These are phyloP conservation scores for Trissolcus japonicus DNA, from an alignment of 2,888 invertebrate species.

Conservation along the genomic window DNA sequence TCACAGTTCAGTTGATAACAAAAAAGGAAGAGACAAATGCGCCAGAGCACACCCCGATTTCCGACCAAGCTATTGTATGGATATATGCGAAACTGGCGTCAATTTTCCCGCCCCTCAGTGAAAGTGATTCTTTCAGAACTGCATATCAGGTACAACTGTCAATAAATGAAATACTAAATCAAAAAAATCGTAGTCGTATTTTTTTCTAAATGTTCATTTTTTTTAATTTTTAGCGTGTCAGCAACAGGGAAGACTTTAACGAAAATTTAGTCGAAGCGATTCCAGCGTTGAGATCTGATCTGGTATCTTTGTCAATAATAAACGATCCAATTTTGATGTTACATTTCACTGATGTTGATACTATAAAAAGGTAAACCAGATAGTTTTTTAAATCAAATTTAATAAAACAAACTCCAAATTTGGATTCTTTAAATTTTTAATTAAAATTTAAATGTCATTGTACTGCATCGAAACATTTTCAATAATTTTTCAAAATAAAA, in stretches of 20 bases:
- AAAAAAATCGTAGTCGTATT: background rate
- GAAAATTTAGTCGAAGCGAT: conserved; percentile 84
- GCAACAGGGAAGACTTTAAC: conserved; percentile 77
- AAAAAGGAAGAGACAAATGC: conserved; percentile 71
- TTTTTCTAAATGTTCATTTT: conserved; percentile 1
- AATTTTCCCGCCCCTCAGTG: conserved; percentile 80
- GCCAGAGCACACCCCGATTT: conserved; percentile 76
- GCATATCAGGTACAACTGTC: conserved; percentile 80
- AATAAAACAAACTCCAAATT: too few species aligned
- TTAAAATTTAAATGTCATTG: background rate
- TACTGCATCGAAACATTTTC: background rate
- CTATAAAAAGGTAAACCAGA: conserved; percentile 78
- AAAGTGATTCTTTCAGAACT: conserved; percentile 81
- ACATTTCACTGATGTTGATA: conserved; percentile 83
- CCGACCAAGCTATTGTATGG: conserved; percentile 80
- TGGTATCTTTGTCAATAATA: conserved; percentile 84
- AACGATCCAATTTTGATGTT: conserved; percentile 87
- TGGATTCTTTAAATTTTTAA: too few species aligned
- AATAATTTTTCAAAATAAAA: background rate
- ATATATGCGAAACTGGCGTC: conserved; percentile 81
- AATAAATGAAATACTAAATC: background rate
- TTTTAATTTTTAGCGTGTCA: conserved; percentile 65
- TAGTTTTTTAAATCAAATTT: too few species aligned
- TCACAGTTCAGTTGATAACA: conserved; percentile 79
- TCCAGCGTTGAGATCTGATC: conserved; percentile 84